A percentile compares a stretch with the other conserved stretches of the same genome.
phyloP scores from a whole-genome alignment of 2,888 invertebrate genomes.

The Acrocyrtus sp. region DNA sequence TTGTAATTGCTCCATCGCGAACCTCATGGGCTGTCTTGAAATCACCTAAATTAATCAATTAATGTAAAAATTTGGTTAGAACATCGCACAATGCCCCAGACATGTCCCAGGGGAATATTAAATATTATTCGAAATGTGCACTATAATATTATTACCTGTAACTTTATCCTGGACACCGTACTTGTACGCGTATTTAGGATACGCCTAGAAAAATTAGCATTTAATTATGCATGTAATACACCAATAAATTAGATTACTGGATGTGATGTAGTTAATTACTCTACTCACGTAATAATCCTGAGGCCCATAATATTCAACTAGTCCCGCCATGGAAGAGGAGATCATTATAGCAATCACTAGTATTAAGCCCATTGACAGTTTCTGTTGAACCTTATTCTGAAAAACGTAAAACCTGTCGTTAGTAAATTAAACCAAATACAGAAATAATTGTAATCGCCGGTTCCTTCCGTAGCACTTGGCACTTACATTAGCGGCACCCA shows the following conservation, averaged over 20 bases:
- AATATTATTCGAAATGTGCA: neutral
- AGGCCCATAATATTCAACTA: neutral
- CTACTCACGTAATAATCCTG: conserved; percentile 20
- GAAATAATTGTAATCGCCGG: no score
- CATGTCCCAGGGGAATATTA: no score
- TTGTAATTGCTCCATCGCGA: conserved; percentile 38
- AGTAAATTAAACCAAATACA: no score
- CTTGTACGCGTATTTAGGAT: conserved; percentile 31
- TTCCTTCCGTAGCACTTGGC: no score
- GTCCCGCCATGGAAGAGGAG: neutral
- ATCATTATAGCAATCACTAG: neutral
- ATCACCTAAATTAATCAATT: conserved; percentile 30
- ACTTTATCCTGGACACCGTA: conserved; percentile 25
- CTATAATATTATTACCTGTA: conserved; percentile 6
- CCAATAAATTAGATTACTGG: no score
- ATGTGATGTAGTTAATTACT: no score
- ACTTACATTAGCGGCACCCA: no score
- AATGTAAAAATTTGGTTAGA: no score
- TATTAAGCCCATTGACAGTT: neutral
- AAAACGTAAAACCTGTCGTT: no score
- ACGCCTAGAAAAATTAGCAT: neutral
- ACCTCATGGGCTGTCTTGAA: conserved; percentile 43
- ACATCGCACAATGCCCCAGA: no score
- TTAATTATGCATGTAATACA: no score
- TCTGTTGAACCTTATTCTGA: no score